Conservation (phyloP, 2,797 vertebrate species). For the Aldrovandia affinis region DNA sequence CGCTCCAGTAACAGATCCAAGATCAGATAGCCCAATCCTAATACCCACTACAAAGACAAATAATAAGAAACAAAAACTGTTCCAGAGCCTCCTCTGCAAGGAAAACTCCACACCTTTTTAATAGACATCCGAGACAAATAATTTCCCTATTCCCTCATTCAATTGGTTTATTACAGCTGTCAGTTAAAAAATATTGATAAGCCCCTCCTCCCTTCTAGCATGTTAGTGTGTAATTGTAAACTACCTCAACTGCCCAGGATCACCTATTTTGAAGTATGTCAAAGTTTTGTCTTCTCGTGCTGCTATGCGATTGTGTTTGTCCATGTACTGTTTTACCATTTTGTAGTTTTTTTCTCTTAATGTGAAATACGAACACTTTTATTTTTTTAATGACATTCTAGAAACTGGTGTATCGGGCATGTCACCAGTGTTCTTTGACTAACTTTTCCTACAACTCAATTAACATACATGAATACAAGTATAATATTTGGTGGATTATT, state of each 20-base stretch:
- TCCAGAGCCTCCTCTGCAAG: neutral
- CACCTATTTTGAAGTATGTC: slow-evolving; percentile 64
- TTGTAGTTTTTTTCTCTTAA: neutral
- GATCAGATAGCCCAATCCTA: neutral
- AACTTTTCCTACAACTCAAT: neutral
- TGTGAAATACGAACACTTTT: neutral
- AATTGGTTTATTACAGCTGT: slow-evolving; percentile 42
- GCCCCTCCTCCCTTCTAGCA: slow-evolving; percentile 36
- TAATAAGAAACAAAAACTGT: neutral
- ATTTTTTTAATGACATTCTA: neutral
- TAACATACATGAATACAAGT: too few species aligned
- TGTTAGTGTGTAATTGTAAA: slow-evolving; percentile 38
- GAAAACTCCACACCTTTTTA: neutral
- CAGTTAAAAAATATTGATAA: slow-evolving; percentile 29
- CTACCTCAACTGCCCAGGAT: slow-evolving; percentile 53
- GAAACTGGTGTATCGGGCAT: neutral
- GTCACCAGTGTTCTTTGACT: neutral
- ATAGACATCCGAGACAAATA: neutral
- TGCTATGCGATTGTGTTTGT: neutral
- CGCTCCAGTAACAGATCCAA: neutral
- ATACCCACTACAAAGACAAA: neutral
- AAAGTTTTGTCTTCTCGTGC: slow-evolving; percentile 39
- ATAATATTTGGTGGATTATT: neutral
- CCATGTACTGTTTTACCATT: neutral
- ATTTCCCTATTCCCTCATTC: neutral